Base-by-base conservation (phyloP, 2,113 vertebrate species). In the Ovis canadensis region DNA sequence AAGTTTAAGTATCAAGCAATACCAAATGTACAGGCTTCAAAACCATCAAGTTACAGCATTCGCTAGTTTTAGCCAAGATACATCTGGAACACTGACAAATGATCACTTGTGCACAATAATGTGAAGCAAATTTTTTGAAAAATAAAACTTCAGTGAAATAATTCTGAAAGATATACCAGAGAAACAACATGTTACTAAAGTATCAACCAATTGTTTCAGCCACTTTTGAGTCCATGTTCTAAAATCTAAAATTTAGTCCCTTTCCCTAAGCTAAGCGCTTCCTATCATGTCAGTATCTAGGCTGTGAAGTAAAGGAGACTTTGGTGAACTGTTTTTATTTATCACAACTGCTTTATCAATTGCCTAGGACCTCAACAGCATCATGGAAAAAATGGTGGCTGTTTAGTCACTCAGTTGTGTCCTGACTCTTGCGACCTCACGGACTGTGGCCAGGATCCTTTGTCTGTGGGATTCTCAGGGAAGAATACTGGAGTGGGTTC, bases 11-110 rank as follows among this genome's bases (percentile, higher is more conserved):
- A 98, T 98, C 98, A 98, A 98, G 98, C 96, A 95, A 98, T 98
- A 98, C 98, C 98, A 98, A 98, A 98, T 96, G 98, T 98, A 98
- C 92, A 98, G 98, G 98, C 98, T 98, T 98, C 98, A 97, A 96
- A 98, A 98, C 97, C 98, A 97, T 95, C 98, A 93, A 91, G 40
- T 98, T 91, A 50, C 84, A 98, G 98, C 96, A 97, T 95, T 98
- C 77, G 96, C 97, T 98, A 98, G 91, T 97, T 98, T 98, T 98
- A 98, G 97, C 98, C 98, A 98, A 98, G 96, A 98, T 98, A 98
- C 82, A 96, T 96, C 88, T 98, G 97, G 96, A 98, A 98, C 98
- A 98, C 97, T 98, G 98, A 98, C 97, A 98, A 98, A 91, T 96
- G 96, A 97, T 98, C 92, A 96, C 67, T 97, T 97, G 98, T 96